A percentile compares a stretch with the other conserved stretches of the same genome.
Evolutionary conservation across 2,888 invertebrate species (phyloP).

Genomic region (Incurvaria masculella): DNA sequence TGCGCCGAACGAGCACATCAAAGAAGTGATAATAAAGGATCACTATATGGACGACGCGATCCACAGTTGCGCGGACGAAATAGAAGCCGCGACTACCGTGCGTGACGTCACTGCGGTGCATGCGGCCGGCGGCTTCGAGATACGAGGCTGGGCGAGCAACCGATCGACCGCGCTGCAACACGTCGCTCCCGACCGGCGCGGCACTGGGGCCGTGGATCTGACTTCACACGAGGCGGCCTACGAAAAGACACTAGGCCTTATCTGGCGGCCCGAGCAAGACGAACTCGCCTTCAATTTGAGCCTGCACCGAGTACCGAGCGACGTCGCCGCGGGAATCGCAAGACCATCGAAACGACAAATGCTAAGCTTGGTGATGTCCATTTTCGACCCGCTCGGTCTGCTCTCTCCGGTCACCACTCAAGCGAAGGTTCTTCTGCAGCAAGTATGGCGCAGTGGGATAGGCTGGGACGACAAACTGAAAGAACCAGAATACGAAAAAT

Average conservation of each 20-base stretch:
- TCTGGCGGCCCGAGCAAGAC: slow-evolving; percentile 3
- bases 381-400: slow-evolving; percentile 1
- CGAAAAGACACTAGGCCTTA: slow-evolving; percentile 13
- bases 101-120: background rate
- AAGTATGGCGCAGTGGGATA: too few relatives aligned
- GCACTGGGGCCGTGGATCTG: too few relatives aligned
- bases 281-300: background rate
- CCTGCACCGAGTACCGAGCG: too few relatives aligned
- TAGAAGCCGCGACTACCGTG: background rate
- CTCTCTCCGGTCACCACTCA: background rate
- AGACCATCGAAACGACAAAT: slow-evolving; percentile 3
- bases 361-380: slow-evolving; percentile 2
- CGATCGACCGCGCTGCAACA: too few relatives aligned
- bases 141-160: background rate
- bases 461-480: too few relatives aligned
- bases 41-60: background rate
- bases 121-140: background rate
- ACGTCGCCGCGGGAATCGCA: background rate
- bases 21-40: too few relatives aligned
- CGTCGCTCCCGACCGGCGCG: too few relatives aligned
- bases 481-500: slow-evolving; percentile 2
- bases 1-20: too few relatives aligned
- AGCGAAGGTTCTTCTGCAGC: too few relatives aligned
- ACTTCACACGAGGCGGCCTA: too few relatives aligned
- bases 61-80: background rate